Conservation (phyloP, 2,113 vertebrate species). For the Mixornis gularis region DNA sequence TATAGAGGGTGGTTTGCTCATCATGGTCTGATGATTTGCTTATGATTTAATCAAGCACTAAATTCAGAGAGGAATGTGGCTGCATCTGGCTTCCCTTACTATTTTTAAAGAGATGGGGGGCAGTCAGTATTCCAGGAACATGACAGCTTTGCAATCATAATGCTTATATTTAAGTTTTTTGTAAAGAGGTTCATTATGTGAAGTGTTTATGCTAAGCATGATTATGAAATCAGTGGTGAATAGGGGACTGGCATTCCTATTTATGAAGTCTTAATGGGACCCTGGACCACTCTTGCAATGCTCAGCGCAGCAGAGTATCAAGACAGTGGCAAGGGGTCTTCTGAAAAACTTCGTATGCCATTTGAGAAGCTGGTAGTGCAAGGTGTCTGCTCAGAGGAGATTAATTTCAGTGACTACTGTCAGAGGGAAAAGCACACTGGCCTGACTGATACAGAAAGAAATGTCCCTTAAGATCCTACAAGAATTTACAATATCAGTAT, state of each 20-base stretch:
- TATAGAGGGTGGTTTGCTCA: background rate
- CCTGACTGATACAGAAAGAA: background rate
- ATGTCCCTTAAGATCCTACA: background rate
- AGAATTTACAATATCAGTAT: background rate
- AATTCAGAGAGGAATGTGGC: constrained; percentile 1
- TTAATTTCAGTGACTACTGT: background rate
- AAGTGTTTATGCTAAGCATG: background rate
- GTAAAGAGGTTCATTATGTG: background rate
- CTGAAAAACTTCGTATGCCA: background rate
- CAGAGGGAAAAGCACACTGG: background rate
- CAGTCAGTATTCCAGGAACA: background rate
- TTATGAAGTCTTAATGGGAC: background rate
- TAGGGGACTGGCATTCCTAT: background rate
- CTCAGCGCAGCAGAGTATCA: background rate
- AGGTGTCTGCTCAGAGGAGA: background rate
- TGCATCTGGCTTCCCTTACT: background rate
- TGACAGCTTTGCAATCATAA: background rate
- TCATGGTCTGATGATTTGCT: background rate
- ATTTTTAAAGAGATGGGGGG: background rate
- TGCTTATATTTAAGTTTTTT: background rate
- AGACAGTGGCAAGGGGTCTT: background rate
- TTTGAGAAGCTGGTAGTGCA: background rate
- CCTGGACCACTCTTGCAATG: background rate
- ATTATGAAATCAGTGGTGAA: background rate
- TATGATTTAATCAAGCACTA: constrained; percentile 11